Base-by-base conservation (phyloP, 1,140 invertebrate genomes). In the Drosophila nikananu region DNA sequence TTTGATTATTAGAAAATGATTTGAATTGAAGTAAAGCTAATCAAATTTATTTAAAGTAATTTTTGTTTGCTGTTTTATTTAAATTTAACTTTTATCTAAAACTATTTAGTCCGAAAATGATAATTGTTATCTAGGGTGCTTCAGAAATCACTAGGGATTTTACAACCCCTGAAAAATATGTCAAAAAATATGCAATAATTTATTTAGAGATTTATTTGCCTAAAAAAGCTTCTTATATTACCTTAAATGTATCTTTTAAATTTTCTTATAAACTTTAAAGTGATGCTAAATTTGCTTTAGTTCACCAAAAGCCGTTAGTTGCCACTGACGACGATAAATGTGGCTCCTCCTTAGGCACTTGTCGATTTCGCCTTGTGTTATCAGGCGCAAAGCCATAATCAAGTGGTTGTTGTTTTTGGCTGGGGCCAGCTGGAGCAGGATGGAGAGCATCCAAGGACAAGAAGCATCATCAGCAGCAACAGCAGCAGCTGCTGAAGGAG, bases 371-470 rank as follows among this genome's bases (percentile, higher is more conserved):
- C n/a, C 55, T 27, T 15, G 23, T 61, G 54, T 61, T 73, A 73
- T 73, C 71, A 35, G 46, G 17, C 49, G 51, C 19, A 60, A 73
- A 72, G 67, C 71, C 71, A 73, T 73, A 73, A 72, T 73, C 67
- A 73, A 73, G 71, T 73, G 71, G 68, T 74, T 74, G 70, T 42
- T 72, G 67, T 61, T 74, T 42, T 44, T 23, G 54, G 46, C 7
- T 7, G 35, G 35, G 37, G 41, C 15, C 27, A 25, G 13, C 35
- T 19, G 41, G 9, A 42, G 8, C 42, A 44, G 42, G 42, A 21
- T 12, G 42, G 9, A 21, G 42, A 25, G 48, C 15, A 27, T 5
- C 13, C 15, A 51, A 5, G 39, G 9, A 44, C 13, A n/a, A 2
- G 25, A 37, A 9, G 37, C 23, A 23, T 13, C 35, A 27, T 12